Evolutionary conservation across 2,113 vertebrate genomes (phyloP), one percentile per base, ranked within the genome.

Genomic region (Castor canadensis): DNA sequence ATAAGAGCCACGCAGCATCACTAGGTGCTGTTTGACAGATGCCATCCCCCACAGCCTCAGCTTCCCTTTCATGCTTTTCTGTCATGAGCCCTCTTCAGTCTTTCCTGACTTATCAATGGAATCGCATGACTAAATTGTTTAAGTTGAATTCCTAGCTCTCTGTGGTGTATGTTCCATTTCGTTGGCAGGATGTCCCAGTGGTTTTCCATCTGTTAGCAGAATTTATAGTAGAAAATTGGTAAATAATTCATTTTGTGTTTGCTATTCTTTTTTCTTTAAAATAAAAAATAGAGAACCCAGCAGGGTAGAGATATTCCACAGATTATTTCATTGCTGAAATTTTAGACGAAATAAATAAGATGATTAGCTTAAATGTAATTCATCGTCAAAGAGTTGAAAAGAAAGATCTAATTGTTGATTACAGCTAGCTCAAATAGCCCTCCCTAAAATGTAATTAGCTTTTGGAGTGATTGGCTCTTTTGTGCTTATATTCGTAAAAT

Each of bases 391-490:
- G 95, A 96, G 96, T 98, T 98, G 97, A 95, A 96, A 96, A 95
- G 94, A 98, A 98, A 96, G 60, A 85, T 95, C 94, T 73, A 95
- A 91, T 97, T 97, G 86, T 95, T 81, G 52, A 97, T 97, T 97
- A 69, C 72, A 96, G 90, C 93, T 96, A 54, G n/a, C 64, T 93
- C 58, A 49, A 30, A 62, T 72, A 97, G 85, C 75, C 40, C 38
- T n/a, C 91, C 26, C 89, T 96, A 95, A 97, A 94, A 93, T 92
- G 28, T 95, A 96, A 97, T 98, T 97, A 94, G 87, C 64, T 93
- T 56, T 88, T 97, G 89, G 77, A 81, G 30, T 82, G 72, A 89
- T 90, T 97, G 72, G 87, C 83, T 95, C 95, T 6, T 95, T 64
- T 90, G 71, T 95, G 79, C 90, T 95, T 81, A 96, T 96, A 96